Conservation (phyloP, 1,140 invertebrate genomes). For the Agrilus planipennis region DNA sequence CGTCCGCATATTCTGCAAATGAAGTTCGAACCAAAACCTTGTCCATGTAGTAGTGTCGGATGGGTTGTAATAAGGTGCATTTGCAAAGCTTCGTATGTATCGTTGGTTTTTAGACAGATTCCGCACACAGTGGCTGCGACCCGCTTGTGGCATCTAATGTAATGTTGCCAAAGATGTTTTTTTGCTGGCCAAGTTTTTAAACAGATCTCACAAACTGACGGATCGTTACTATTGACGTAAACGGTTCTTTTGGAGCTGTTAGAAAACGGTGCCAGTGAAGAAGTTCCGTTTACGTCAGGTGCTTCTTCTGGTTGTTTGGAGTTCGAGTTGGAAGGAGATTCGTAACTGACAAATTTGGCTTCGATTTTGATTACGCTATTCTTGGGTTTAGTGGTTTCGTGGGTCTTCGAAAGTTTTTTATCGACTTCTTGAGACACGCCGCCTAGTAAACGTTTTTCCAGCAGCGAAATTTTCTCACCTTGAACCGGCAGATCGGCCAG, state of each 20-base stretch:
- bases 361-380: neutral
- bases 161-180: conserved; percentile 50
- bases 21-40: conserved; percentile 45
- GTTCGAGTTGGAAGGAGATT: neutral
- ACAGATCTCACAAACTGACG: conserved; percentile 42
- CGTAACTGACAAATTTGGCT: neutral
- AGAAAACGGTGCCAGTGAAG: conserved; percentile 7
- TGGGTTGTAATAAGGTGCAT: conserved; percentile 42
- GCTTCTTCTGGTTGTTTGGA: neutral
- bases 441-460: conserved; percentile 24
- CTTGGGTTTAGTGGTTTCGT: neutral
- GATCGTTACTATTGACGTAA: conserved; percentile 31
- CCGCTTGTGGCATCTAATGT: conserved; percentile 45
- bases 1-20: conserved; percentile 45
- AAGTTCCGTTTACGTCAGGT: neutral
- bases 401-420: conserved; percentile 1
- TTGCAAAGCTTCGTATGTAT: conserved; percentile 38
- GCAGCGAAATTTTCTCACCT: conserved; percentile 20
- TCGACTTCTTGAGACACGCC: conserved; percentile 15
- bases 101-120: conserved; percentile 45
- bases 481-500: conserved; percentile 4
- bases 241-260: conserved; percentile 30
- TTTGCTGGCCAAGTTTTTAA: conserved; percentile 48
- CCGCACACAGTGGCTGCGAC: conserved; percentile 48
- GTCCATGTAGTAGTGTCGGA: conserved; percentile 35